These are phyloP conservation scores for Mellilla xanthometata DNA, from an alignment of 2,888 invertebrate species.

Conservation along the genomic window DNA sequence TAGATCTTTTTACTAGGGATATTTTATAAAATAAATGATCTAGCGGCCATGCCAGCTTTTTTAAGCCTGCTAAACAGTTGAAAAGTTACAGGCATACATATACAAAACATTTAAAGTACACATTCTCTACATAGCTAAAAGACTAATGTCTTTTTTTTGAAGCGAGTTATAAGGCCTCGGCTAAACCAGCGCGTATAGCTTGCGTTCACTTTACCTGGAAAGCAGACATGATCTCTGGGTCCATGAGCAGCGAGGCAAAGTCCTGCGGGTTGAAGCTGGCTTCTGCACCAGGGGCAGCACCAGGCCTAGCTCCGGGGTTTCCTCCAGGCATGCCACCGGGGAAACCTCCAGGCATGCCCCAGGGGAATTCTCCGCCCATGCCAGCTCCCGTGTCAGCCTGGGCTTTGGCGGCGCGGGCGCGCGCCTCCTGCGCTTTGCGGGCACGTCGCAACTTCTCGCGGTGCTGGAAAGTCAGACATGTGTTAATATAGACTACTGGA, in stretches of 20 bases:
- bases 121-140: too few relatives aligned
- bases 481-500: too few relatives aligned
- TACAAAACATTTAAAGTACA: too few relatives aligned
- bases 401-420: constrained; percentile 57
- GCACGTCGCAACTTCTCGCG: constrained; percentile 67
- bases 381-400: constrained; percentile 38
- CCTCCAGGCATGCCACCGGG: constrained; percentile 19
- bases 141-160: too few relatives aligned
- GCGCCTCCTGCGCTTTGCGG: constrained; percentile 68
- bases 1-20: too few relatives aligned
- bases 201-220: too few relatives aligned
- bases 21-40: too few relatives aligned
- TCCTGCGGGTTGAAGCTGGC: constrained; percentile 62
- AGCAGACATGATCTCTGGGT: constrained; percentile 90
- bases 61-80: too few relatives aligned
- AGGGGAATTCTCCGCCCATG: constrained; percentile 18
- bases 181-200: too few relatives aligned
- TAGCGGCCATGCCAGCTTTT: too few relatives aligned
- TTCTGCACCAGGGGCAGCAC: constrained; percentile 38
- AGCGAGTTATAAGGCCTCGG: too few relatives aligned
- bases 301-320: constrained; percentile 21
- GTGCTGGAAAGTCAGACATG: constrained; percentile 43
- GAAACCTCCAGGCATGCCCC: constrained; percentile 7
- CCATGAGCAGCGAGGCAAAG: constrained; percentile 84
- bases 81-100: too few relatives aligned